Evolutionary conservation across 2,888 invertebrate species (phyloP).

Genomic region (Leuctra nigra): DNA sequence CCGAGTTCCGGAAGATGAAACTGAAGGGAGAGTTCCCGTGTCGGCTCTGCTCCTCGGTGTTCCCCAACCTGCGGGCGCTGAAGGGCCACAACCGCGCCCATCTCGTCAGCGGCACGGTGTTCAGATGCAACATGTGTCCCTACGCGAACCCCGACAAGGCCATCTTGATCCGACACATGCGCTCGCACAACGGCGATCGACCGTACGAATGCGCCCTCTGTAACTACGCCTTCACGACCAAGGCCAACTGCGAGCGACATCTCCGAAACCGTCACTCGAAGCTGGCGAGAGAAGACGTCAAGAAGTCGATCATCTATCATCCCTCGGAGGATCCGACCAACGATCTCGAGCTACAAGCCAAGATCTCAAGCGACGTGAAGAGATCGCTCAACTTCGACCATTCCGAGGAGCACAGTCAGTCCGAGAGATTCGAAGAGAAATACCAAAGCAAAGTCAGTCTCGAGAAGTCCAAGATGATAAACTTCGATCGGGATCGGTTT

Average conservation of each 20-base stretch:
- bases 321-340: constrained; percentile 79
- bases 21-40: constrained; percentile 85
- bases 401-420: constrained; percentile 19
- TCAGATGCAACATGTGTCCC: constrained; percentile 89
- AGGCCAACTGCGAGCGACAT: constrained; percentile 95
- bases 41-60: constrained; percentile 77
- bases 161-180: constrained; percentile 83
- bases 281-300: constrained; percentile 79
- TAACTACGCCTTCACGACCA: constrained; percentile 93
- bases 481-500: constrained; percentile 28
- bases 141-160: constrained; percentile 87
- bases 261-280: constrained; percentile 86
- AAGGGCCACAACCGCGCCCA: constrained; percentile 89
- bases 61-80: constrained; percentile 80
- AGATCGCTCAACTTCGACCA: constrained; percentile 19
- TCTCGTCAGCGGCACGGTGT: constrained; percentile 67
- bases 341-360: constrained; percentile 45
- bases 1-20: constrained; percentile 84
- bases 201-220: constrained; percentile 94
- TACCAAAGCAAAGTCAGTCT: background rate
- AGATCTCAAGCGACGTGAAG: constrained; percentile 22
- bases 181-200: constrained; percentile 91
- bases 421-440: constrained; percentile 18
- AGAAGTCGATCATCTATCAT: constrained; percentile 79
- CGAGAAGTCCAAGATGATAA: background rate